These are phyloP conservation scores for Planococcus citri DNA, from an alignment of 1,140 invertebrate genomes.

Conservation along the genomic window DNA sequence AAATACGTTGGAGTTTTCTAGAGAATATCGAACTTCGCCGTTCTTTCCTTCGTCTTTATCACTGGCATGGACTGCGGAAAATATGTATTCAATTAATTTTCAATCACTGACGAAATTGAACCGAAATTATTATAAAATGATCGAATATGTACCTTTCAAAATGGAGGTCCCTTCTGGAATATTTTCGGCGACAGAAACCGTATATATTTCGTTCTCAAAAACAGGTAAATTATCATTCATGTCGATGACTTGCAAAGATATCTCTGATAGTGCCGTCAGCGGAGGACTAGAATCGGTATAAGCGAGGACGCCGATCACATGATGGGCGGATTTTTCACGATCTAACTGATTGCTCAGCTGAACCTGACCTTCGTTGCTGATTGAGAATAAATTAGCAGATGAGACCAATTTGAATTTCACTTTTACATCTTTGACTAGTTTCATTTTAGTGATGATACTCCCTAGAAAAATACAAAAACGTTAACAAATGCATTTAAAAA, in stretches of 20 bases:
- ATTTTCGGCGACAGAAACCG: slow-evolving; percentile 65
- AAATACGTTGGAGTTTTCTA: slow-evolving; percentile 51
- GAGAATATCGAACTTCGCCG: slow-evolving; percentile 67
- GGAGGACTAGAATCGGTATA: slow-evolving; percentile 65
- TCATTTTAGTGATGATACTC: slow-evolving; percentile 48
- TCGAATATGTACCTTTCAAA: slow-evolving; percentile 53
- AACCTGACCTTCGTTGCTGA: slow-evolving; percentile 61
- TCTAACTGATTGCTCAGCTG: slow-evolving; percentile 57
- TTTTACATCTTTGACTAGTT: slow-evolving; percentile 44
- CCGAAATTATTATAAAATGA: too few species aligned
- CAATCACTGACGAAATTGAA: neutral
- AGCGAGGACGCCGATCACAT: slow-evolving; percentile 67
- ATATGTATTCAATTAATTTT: too few species aligned
- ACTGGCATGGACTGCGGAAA: slow-evolving; percentile 53
- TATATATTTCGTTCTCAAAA: slow-evolving; percentile 74
- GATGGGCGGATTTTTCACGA: slow-evolving; percentile 55
- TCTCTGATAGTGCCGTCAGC: slow-evolving; percentile 55
- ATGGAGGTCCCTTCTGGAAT: slow-evolving; percentile 61
- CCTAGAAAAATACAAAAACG: slow-evolving; percentile 33
- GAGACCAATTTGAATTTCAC: slow-evolving; percentile 55
- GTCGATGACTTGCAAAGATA: slow-evolving; percentile 69
- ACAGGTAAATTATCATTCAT: slow-evolving; percentile 80
- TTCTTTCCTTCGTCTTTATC: slow-evolving; percentile 74
- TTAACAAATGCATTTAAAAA: slow-evolving; percentile 20
- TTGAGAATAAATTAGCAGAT: slow-evolving; percentile 50